A percentile compares a stretch with the other conserved stretches of the same genome.
These are phyloP conservation scores for Agrypnus murinus DNA, from an alignment of 2,888 invertebrate genomes.

Conservation along the genomic window DNA sequence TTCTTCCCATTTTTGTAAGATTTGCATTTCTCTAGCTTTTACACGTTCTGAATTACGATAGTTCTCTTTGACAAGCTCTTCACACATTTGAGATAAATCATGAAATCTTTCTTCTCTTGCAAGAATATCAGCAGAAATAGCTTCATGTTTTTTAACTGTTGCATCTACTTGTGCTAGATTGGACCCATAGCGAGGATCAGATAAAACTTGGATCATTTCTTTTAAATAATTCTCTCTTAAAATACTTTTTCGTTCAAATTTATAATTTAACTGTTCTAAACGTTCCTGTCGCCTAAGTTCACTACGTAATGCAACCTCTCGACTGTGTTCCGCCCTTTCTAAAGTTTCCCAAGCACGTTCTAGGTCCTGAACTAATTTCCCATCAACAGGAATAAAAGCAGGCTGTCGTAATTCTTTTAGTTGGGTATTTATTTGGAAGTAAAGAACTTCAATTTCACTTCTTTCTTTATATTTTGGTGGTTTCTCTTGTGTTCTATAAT, in stretches of 20 bases:
- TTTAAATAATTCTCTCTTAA: constrained; percentile 96
- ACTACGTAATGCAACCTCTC: constrained; percentile 93
- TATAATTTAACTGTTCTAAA: constrained; percentile 94
- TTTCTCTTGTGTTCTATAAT: constrained; percentile 97
- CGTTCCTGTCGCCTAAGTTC: constrained; percentile 94
- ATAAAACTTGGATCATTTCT: constrained; percentile 97
- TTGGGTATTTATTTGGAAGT: constrained; percentile 97
- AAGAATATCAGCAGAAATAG: constrained; percentile 96
- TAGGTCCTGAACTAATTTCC: constrained; percentile 94
- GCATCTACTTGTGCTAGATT: constrained; percentile 96
- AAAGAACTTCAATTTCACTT: constrained; percentile 96
- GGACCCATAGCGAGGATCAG: constrained; percentile 92
- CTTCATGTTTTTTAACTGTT: constrained; percentile 98
- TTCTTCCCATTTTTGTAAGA: constrained; percentile 90
- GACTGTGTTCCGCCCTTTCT: constrained; percentile 94
- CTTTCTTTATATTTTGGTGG: constrained; percentile 98
- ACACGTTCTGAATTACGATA: constrained; percentile 94
- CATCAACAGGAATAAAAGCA: constrained; percentile 89
- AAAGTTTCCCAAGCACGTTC: constrained; percentile 95
- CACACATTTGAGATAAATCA: constrained; percentile 94
- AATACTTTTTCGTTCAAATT: constrained; percentile 96
- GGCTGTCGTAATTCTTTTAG: constrained; percentile 95
- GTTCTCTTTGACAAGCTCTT: constrained; percentile 91
- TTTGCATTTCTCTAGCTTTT: constrained; percentile 75
- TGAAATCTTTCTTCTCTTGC: constrained; percentile 95